phyloP scores from a whole-genome alignment of 2,888 invertebrate species.

The Acanthacorydalis orientalis region DNA sequence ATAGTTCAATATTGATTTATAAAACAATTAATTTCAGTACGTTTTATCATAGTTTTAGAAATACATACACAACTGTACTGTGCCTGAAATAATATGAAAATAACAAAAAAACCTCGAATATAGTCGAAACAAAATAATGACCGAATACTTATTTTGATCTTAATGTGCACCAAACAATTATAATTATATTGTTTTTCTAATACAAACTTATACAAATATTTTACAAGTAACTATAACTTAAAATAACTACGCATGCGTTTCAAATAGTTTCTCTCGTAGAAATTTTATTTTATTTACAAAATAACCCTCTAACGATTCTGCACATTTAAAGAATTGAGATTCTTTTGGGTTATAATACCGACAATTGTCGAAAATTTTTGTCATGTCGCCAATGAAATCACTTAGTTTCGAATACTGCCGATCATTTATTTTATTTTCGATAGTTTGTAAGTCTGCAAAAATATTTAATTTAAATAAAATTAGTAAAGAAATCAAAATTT shows the following conservation, averaged over 20 bases:
- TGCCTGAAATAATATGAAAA: too few species aligned
- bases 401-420: slow-evolving; percentile 71
- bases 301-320: slow-evolving; percentile 85
- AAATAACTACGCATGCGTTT: slow-evolving; percentile 20
- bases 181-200: too few species aligned
- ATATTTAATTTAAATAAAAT: slow-evolving; percentile 9
- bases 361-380: slow-evolving; percentile 97
- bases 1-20: too few species aligned
- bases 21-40: too few species aligned
- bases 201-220: too few species aligned
- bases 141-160: too few species aligned
- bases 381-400: slow-evolving; percentile 95
- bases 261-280: slow-evolving; percentile 68
- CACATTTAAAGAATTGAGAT: slow-evolving; percentile 91
- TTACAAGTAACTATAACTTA: too few species aligned
- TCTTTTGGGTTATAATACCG: slow-evolving; percentile 93
- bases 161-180: too few species aligned
- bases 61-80: too few species aligned
- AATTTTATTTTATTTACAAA: slow-evolving; percentile 88
- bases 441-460: slow-evolving; percentile 75
- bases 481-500: slow-evolving; percentile 13
- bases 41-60: too few species aligned
- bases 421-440: slow-evolving; percentile 73
- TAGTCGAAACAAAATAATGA: too few species aligned
- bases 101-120: too few species aligned